Evolutionary conservation across 1,140 invertebrate genomes (phyloP), one percentile per base, ranked within the genome.

Genomic region (Hypsibius dujardini): DNA sequence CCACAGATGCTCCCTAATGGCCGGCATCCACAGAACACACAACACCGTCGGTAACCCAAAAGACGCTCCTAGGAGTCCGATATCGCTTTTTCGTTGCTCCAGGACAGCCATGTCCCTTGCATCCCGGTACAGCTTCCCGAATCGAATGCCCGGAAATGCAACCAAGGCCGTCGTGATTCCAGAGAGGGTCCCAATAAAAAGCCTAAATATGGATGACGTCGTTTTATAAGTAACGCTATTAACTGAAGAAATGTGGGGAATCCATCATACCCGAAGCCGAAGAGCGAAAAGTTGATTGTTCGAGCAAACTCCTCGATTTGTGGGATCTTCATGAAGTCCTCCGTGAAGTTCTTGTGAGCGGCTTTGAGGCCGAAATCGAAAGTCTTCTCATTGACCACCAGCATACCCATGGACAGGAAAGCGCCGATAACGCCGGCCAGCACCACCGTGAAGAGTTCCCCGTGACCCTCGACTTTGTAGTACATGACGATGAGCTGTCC

Each of bases 271-370:
- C 62, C 62, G 42, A 67, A 67, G 3, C 12, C 62, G 42, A 67
- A 67, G 62, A 15, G 42, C 12, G 62, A 15, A 42, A 67, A 67
- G 42, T 67, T 67, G 12, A 67, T 42, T 42, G 62, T 67, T 45
- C 62, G 62, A 12, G 62, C 62, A 67, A 67, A 67, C 45, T 67
- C 62, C 12, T 3, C 12, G 3, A 67, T 67, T 42, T 7, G 12
- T 7, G 12, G 62, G 0, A 67, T 67, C 42, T 45, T 12, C 7
- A 15, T 12, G 12, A 67, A 45, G 12, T 67, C 3, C 42, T 67
- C 62, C 3, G 62, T 67, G 62, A 67, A 67, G 42, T 67, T 67
- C 42, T 42, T 67, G 62, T 67, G 62, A 67, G 62, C 62, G 45
- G 12, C 62, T 42, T 45, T 12, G 3, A 67, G 42, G 7, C 62